A percentile compares a stretch with the other conserved stretches of the same genome.
Conservation (phyloP, 2,113 vertebrate species). For the Heloderma charlesbogerti region DNA sequence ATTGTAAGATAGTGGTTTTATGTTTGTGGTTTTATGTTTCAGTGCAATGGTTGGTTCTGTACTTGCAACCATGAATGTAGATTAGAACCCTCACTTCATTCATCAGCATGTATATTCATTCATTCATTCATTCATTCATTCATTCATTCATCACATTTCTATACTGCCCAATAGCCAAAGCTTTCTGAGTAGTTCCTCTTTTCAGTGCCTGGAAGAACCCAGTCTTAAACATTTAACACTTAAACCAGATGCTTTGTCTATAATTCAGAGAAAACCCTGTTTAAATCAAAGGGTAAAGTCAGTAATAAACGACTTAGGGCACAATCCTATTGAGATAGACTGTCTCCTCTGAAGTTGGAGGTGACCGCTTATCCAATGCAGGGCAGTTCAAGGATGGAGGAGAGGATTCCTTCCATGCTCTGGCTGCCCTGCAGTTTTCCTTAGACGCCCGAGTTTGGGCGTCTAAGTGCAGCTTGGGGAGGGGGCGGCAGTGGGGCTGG, state of each 20-base stretch:
- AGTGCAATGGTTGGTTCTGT: neutral
- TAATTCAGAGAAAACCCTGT: neutral
- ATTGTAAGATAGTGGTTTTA: no score
- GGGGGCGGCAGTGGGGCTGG: no score
- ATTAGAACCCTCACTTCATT: neutral
- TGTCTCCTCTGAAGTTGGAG: no score
- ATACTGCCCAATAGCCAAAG: no score
- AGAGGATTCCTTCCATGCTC: no score
- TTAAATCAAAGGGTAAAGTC: neutral
- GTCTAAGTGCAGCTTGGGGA: no score
- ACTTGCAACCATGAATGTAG: neutral
- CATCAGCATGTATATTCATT: neutral
- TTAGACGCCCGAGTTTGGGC: no score
- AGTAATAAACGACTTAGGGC: neutral
- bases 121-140: neutral
- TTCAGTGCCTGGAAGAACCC: neutral
- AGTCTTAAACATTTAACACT: neutral
- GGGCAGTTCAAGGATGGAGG: no score
- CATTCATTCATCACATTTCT: no score
- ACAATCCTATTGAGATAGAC: no score
- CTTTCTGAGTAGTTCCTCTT: neutral
- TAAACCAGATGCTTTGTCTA: neutral
- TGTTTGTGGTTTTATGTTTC: neutral
- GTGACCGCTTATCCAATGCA: no score
- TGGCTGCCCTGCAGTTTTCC: no score